Evolutionary conservation across 2,888 invertebrate genomes (phyloP).

Genomic region (Octodonta nipae): DNA sequence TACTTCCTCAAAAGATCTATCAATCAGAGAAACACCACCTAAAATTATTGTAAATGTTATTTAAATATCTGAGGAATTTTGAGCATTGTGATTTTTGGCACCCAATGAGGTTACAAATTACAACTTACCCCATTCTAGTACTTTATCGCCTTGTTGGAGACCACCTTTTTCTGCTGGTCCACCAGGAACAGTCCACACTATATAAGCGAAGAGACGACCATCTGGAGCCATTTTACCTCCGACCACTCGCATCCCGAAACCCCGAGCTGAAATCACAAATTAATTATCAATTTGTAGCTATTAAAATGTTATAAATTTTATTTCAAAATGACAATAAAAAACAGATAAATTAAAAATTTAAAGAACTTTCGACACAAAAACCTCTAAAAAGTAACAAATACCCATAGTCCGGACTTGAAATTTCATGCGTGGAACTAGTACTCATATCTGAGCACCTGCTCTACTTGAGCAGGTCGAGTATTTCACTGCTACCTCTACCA

Average conservation of each 20-base stretch:
- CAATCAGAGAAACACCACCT: constrained; percentile 72
- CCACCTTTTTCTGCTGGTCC: constrained; percentile 85
- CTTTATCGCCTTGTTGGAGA: constrained; percentile 73
- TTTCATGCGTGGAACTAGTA: too few relatives aligned
- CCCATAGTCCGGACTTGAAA: too few relatives aligned
- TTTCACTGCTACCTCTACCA: too few relatives aligned
- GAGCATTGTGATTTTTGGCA: too few relatives aligned
- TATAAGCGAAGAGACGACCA: constrained; percentile 76
- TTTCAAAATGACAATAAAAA: too few relatives aligned
- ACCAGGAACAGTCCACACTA: constrained; percentile 83
- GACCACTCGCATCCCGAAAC: constrained; percentile 88
- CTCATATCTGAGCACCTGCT: too few relatives aligned
- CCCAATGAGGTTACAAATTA: too few relatives aligned
- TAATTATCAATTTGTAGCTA: background rate
- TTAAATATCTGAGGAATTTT: constrained; percentile 2
- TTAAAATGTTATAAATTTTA: background rate
- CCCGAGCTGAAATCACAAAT: constrained; percentile 50
- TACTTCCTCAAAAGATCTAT: constrained; percentile 90
- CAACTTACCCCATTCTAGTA: constrained; percentile 36
- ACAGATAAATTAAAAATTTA: too few relatives aligned
- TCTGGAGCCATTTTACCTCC: constrained; percentile 80
- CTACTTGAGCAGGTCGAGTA: too few relatives aligned
- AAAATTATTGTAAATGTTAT: background rate
- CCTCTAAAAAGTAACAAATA: too few relatives aligned
- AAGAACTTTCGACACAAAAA: too few relatives aligned